Evolutionary conservation across 2,888 invertebrate genomes (phyloP).

Genomic region (Eupithecia subumbrata): DNA sequence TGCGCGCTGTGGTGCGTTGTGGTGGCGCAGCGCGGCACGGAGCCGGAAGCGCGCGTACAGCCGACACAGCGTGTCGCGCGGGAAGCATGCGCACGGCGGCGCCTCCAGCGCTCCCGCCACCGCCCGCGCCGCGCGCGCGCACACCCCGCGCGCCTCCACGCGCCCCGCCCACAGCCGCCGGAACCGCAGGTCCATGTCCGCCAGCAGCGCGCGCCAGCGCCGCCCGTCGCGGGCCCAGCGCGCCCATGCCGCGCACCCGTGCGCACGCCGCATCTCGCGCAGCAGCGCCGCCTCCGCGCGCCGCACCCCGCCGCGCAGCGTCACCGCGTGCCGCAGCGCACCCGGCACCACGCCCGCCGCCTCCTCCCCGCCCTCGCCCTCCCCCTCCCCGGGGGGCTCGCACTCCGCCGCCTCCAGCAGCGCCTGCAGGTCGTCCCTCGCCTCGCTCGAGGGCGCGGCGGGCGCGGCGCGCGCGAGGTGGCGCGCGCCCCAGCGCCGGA

Average conservation of each 20-base stretch:
- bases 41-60: conserved; percentile 31
- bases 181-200: conserved; percentile 19
- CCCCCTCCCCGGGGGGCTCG: conserved; percentile 13
- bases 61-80: conserved; percentile 25
- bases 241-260: conserved; percentile 14
- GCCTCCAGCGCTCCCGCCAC: conserved; percentile 19
- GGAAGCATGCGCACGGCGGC: conserved; percentile 33
- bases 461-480: not conserved
- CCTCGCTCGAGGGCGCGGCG: not conserved
- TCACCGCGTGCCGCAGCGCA: not conserved
- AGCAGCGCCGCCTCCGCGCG: conserved; percentile 18
- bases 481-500: conserved; percentile 29
- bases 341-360: not conserved
- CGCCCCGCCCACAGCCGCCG: conserved; percentile 11
- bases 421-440: conserved; percentile 25
- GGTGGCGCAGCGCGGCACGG: conserved; percentile 27
- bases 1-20: conserved; percentile 16
- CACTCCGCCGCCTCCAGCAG: conserved; percentile 16
- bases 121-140: conserved; percentile 11
- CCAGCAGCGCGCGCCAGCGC: conserved; percentile 10
- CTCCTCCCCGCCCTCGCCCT: not conserved
- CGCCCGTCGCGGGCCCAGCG: conserved; percentile 14
- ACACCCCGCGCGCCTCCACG: conserved; percentile 10
- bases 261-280: conserved; percentile 23
- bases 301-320: conserved; percentile 13